Evolutionary conservation across 1,140 invertebrate genomes (phyloP), one percentile per base, ranked within the genome.

Genomic region (Epicauta chinensis): DNA sequence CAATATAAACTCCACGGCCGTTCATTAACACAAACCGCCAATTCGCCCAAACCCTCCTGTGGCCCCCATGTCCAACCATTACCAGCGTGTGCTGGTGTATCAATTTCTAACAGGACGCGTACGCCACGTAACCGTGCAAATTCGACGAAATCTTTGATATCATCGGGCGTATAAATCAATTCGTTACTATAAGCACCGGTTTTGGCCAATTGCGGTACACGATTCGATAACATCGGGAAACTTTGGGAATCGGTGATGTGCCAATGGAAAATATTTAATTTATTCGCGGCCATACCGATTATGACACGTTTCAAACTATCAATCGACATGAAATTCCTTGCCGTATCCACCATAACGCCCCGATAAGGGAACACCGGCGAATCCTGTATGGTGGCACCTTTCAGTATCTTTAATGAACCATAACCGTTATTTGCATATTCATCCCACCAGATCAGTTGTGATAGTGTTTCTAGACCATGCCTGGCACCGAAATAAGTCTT

Each of bases 241-340:
- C 87, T 89, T 59, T 93, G 89, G 0, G 83, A 82, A 64, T 91
- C 89, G 2, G 86, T 88, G 0, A 86, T 76, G 63, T 93, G 89
- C 87, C 87, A 91, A 68, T 92, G 89, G 46, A 93, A 82, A 6
- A 86, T 83, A 71, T 93, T 93, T 41, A 93, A 72, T 71, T 93
- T 93, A 48, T 78, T 79, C 11, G 85, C 77, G 2, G 83, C 81
- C 81, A 93, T 87, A 0, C 77, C 87, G 46, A 87, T 81, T 12
- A 92, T 75, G 0, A 86, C 86, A 12, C 82, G 73, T 55, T 82
- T 75, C n/a, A 93, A 79, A 30, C 81, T 75, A 1, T 72, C 64
- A 3, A 89, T 68, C 0, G 84, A 77, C 56, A 91, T 80, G 63
- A 80, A 92, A 71, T 90, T 86, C 23, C 87, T 71, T 0, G 84